These are phyloP conservation scores for Fregetta grallaria DNA, from an alignment of 2,113 vertebrate genomes.

Conservation along the genomic window DNA sequence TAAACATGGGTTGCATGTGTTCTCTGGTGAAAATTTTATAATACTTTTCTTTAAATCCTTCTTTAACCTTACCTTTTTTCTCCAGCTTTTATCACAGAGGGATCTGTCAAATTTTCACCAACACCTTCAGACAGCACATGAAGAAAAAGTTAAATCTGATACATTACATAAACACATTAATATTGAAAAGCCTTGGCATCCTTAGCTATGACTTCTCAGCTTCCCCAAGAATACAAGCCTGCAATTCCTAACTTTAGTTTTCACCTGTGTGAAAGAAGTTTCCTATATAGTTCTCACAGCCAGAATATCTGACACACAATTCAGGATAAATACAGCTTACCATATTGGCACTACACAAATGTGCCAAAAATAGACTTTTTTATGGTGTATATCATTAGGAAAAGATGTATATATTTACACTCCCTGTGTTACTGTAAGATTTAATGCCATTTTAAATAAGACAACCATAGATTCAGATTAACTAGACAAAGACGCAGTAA, in stretches of 20 bases:
- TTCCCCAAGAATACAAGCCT: background rate
- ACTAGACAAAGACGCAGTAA: background rate
- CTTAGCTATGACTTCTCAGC: background rate
- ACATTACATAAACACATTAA: background rate
- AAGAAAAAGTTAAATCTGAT: slow-evolving; percentile 27
- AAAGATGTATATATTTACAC: background rate
- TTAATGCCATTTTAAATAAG: background rate
- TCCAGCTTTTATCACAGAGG: slow-evolving; percentile 97
- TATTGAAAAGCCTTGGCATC: background rate
- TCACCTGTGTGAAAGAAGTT: background rate
- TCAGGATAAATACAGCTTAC: background rate
- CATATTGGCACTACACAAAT: background rate
- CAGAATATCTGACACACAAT: background rate
- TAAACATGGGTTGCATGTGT: background rate
- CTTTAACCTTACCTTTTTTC: slow-evolving; percentile 88
- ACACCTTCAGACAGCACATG: slow-evolving; percentile 80
- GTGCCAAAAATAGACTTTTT: background rate
- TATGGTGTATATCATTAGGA: background rate
- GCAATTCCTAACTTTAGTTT: background rate
- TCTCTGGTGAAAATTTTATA: background rate
- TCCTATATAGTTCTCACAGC: background rate
- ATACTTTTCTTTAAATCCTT: background rate
- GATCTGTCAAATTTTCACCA: slow-evolving; percentile 96
- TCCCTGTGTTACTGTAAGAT: background rate
- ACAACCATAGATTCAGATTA: background rate